Conservation (phyloP, 2,113 vertebrate species). For the Oenanthe oenanthe region DNA sequence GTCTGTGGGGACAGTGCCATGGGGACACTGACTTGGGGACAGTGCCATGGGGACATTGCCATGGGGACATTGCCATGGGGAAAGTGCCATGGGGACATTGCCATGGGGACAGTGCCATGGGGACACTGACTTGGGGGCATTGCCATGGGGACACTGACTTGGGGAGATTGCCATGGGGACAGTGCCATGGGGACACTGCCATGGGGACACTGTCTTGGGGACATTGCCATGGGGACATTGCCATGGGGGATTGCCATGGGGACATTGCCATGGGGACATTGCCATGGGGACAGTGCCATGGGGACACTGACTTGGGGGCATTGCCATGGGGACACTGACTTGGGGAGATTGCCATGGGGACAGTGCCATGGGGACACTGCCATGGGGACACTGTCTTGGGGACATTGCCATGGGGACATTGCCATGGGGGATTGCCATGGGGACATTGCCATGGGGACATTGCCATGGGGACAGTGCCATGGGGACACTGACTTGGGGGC, state of each 20-base stretch:
- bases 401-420: too few species aligned
- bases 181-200: neutral
- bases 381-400: neutral
- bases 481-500: neutral
- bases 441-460: neutral
- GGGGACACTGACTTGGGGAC: neutral
- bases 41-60: too few species aligned
- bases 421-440: neutral
- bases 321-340: neutral
- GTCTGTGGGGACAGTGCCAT: neutral
- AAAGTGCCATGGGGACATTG: neutral
- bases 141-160: neutral
- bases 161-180: neutral
- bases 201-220: neutral
- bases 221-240: too few species aligned
- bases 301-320: neutral
- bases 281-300: neutral
- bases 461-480: neutral
- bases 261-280: neutral
- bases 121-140: neutral
- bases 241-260: neutral
- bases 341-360: neutral
- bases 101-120: neutral
- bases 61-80: too few species aligned
- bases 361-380: too few species aligned